Evolutionary conservation across 2,888 invertebrate species (phyloP), one percentile per base, ranked within the genome.

Genomic region (Euplexia lucipara): DNA sequence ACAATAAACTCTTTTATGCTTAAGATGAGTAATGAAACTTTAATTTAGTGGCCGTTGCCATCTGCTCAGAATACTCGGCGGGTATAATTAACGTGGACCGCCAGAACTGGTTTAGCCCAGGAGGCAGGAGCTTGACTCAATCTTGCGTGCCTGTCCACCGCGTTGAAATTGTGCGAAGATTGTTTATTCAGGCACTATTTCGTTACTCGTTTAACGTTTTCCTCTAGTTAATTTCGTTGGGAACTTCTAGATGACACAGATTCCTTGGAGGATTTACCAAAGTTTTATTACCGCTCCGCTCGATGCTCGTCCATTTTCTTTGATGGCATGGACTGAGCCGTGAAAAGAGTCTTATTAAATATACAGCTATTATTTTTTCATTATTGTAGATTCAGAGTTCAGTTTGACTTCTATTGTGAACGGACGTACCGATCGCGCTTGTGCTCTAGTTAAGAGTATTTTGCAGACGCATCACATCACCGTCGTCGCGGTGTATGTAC

Each of bases 1-100:
- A 58, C 67, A 57, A 56, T 69, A 66, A 61, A 64, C 32, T 59
- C 20, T 53, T n/a, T 48, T 56, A 53, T 44, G 37, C 14, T 48
- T 44, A 53, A 53, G 56, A 66, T 65, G 48, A 58, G 63, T 51
- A 57, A 49, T 67, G 68, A 51, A 79, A 78, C 61, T 78, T 77
- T 70, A 71, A 77, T 75, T 73, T 70, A 64, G 60, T 51, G 67
- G 56, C 70, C 49, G 56, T 68, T 56, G 60, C 75, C 82, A 86
- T 80, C 87, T 86, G 88, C 82, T 84, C 78, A 57, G 78, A 82
- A 82, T 83, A 75, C 68, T 56, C 70, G 74, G 66, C 70, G 51
- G 34, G 61, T 54, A 78, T 82, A 86, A 83, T 85, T 80, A 84
- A 71, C 69, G 58, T 65, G 73, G 65, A 59, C 62, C 54, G 48